These are phyloP conservation scores for Danio aesculapii DNA, from an alignment of 2,797 vertebrate genomes.

Conservation along the genomic window DNA sequence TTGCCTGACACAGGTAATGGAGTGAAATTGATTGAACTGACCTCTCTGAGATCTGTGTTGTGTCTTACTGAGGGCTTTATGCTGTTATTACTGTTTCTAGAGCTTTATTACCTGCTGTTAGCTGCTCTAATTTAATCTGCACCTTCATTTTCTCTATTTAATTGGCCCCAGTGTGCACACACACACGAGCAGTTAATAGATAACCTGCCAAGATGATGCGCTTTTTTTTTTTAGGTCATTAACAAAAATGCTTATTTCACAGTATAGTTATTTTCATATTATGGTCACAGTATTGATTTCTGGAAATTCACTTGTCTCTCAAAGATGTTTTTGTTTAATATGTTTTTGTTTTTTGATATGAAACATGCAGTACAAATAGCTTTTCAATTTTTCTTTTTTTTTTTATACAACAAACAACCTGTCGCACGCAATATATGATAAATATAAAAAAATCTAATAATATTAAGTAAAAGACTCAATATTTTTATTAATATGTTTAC, in stretches of 20 bases:
- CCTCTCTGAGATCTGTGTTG: conserved; percentile 27
- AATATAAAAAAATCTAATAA: too few relatives aligned
- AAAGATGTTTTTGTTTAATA: too few relatives aligned
- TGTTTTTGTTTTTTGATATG: too few relatives aligned
- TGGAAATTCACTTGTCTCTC: too few relatives aligned
- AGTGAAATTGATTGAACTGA: conserved; percentile 24
- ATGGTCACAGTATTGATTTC: not conserved
- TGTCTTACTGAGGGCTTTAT: conserved; percentile 32
- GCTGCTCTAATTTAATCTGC: conserved; percentile 42
- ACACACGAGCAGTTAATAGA: not conserved
- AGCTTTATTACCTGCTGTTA: conserved; percentile 30
- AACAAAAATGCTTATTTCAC: not conserved
- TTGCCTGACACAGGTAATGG: not conserved
- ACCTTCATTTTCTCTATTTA: not conserved
- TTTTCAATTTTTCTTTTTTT: too few relatives aligned
- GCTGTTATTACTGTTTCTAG: conserved; percentile 31
- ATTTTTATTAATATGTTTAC: too few relatives aligned
- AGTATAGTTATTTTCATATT: not conserved
- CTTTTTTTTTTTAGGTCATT: conserved; percentile 10
- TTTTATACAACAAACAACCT: too few relatives aligned
- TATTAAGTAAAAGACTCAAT: too few relatives aligned
- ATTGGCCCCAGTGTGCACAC: conserved; percentile 9
- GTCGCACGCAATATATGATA: too few relatives aligned
- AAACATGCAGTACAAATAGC: too few relatives aligned
- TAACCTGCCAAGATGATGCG: not conserved